Base-by-base conservation (phyloP, 2,888 invertebrate species). In the Exephanes ischioxanthus region DNA sequence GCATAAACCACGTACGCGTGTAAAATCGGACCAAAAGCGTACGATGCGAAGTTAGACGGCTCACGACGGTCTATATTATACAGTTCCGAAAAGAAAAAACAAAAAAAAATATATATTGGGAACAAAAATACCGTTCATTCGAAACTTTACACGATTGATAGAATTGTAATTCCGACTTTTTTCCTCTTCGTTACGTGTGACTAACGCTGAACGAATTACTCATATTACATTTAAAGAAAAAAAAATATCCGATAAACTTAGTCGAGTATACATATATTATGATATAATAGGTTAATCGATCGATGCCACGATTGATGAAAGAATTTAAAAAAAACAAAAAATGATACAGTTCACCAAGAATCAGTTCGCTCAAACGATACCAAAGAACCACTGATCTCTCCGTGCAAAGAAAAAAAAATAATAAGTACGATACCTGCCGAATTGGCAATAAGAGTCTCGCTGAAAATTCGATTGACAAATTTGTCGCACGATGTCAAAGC, bases 301-400 rank as follows among this genome's bases (percentile, higher is more conserved):
- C 53, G 45, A 76, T 53, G 78, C 68, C 61, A 72, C 30, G 58
- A 51, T 61, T 51, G 68, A 70, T 53, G 26, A 58, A 37, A 9
- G 71, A 33, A 73, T 70, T 41, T 9, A 9, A 41, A 41, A 41
- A 41, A 41, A 11, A 3, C 11, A 41, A 19, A 61, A 55, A 58
- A 63, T 48, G 51, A 79, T 19, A 75, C 83, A 83, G 83, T 85
- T 87, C 87, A 85, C 86, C 88, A 83, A 68, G 88, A 88, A 88
- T 90, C 90, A 89, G 89, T 90, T 90, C 88, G 86, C 78, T 75
- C 85, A 83, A 88, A 87, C 85, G 75, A 89, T 88, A 89, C 90
- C 90, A 90, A 90, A 90, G 90, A 90, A 73, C 80, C 73, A 51
- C 75, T 83, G 84, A 88, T 85, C 82, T 88, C 86, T 77, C 86